Evolutionary conservation across 1,140 invertebrate genomes (phyloP), one percentile per base, ranked within the genome.

Genomic region (Leptopilina clavipes): DNA sequence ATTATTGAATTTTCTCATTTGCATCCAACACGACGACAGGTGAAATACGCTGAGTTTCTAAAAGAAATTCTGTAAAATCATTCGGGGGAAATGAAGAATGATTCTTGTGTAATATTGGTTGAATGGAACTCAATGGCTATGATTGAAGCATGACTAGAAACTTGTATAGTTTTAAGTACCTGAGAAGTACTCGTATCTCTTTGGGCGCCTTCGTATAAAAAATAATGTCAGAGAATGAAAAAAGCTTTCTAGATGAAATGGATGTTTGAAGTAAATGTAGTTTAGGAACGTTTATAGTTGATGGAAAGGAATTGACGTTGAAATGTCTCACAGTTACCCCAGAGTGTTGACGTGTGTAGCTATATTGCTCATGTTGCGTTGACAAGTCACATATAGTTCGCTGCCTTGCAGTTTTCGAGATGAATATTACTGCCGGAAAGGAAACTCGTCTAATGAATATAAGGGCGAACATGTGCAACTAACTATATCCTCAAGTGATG

Each of bases 401-500:
- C 76, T 78, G 73, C 72, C 78, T 77, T 76, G 72, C 78, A 70
- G 54, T 70, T 76, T 75, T 25, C 14, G 75, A 81, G 84, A 85
- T 80, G 84, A 85, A 83, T 82, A 84, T 80, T 82, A 70, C 78
- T 75, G 74, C 74, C 76, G 70, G 70, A 75, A 76, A 76, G 76
- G 74, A 77, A 77, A 31, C 71, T 54, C 48, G 76, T 77, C 77
- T 82, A 83, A 83, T 81, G 80, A 84, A 71, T 81, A 74, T 73
- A 59, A 56, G 73, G 79, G 78, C 74, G 78, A 83, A 79, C 74
- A 81, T 80, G 74, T 82, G 80, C 79, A 76, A 82, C 76, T 75
- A 76, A 77, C 76, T 72, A 78, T 72, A 78, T 78, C 74, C 79
- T 79, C 73, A 48, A 70, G 74, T 14, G 70, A 43, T 72, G 76